Base-by-base conservation (phyloP, 2,888 invertebrate genomes). In the Temnothorax ravouxi region DNA sequence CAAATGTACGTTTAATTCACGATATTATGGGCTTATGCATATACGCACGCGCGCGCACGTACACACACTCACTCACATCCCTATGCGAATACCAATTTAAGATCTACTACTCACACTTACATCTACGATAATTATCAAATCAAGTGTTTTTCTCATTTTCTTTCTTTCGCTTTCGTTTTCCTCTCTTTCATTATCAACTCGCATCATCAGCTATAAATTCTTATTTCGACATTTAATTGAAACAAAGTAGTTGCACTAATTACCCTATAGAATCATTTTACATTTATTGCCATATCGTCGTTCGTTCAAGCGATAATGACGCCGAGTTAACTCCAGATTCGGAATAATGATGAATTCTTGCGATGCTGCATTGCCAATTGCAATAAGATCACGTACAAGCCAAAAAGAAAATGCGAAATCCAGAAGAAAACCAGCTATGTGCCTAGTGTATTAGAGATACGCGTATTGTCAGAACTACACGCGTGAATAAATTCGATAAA, bases 1-100 rank as follows among this genome's bases (percentile, higher is more conserved):
- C 84, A 89, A 89, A 87, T 80, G 75, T 69, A 82, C 71, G 47
- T 85, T 82, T 64, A 71, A 86, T 88, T 87, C 69, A 83, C 86
- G 84, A 87, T 80, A 88, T 88, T 88, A 90, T 90, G 86, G 84
- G n/a, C 18, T 3, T 25, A 61, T 29, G 41, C 25, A n/a, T n/a
- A 29, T 8, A 61, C 29, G 47, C 25, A 38, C 8, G 18, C 18
- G 47, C n/a, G 25, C 9, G 25, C 25, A 25, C 25, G 25, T 25
- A 11, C 67, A 15, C 29, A 29, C 25, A 21, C 8, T 13, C 18
- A 34, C 9, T 9, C 67, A 15, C 15, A 41, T 11, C 34, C 41
- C 64, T 34, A 13, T 54, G 34, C 38, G 47, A 21, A 64, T 41
- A 41, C 6, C 21, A 21, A 21, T n/a, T 64, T 21, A 44, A 66